Conservation (phyloP, 2,113 vertebrate genomes). For the Paradoxurus hermaphroditus region DNA sequence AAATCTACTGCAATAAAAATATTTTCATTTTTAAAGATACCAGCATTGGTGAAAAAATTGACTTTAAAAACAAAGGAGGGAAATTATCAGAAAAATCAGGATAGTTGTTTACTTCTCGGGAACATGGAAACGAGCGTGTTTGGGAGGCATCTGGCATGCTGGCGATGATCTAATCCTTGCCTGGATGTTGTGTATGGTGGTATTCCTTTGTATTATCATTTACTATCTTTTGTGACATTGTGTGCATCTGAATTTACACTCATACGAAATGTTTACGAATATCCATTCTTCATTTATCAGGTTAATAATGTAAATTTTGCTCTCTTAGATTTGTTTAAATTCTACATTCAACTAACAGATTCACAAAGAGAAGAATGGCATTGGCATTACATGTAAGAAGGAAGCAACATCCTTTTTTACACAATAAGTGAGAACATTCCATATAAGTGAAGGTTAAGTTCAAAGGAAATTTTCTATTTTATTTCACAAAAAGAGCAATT, state of each 20-base stretch:
- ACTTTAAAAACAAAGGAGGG: not conserved
- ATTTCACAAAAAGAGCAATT: conserved; percentile 44
- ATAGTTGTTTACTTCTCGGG: not conserved
- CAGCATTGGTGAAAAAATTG: not conserved
- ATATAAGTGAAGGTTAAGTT: conserved; percentile 58
- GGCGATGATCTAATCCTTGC: not conserved
- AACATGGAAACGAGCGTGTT: not conserved
- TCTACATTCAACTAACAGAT: conserved; percentile 7
- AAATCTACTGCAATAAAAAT: not conserved
- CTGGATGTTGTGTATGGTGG: not conserved
- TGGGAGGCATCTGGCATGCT: not conserved
- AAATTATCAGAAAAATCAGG: not conserved
- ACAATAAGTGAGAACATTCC: not conserved
- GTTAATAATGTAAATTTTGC: not conserved
- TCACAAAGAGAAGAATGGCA: not conserved
- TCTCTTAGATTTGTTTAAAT: not conserved
- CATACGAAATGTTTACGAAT: not conserved
- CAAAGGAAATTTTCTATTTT: conserved; percentile 66
- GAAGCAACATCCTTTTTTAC: not conserved
- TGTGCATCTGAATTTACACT: not conserved
- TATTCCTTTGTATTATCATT: not conserved
- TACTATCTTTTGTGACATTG: not conserved
- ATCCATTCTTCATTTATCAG: not conserved
- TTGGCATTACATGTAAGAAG: not conserved
- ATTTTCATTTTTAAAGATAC: not conserved